phyloP scores from a whole-genome alignment of 2,888 invertebrate genomes.

The Perdita meconis region DNA sequence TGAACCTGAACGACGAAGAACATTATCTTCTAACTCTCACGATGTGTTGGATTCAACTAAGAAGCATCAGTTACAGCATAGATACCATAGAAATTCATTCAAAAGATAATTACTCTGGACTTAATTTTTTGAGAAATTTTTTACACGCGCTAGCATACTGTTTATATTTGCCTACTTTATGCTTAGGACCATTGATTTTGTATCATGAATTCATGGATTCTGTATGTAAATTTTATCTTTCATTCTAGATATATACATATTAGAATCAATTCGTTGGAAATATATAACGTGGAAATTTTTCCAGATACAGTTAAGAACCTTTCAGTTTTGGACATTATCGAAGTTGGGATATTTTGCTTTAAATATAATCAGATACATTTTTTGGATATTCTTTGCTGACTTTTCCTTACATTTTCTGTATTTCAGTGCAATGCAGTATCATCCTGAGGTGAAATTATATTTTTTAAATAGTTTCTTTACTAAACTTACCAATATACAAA shows the following conservation, averaged over 20 bases:
- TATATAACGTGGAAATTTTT: constrained; percentile 7
- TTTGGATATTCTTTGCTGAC: constrained; percentile 90
- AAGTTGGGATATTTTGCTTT: constrained; percentile 69
- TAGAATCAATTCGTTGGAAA: constrained; percentile 1
- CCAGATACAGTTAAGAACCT: constrained; percentile 82
- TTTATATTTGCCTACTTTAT: constrained; percentile 93
- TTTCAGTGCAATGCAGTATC: constrained; percentile 90
- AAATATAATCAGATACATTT: constrained; percentile 86
- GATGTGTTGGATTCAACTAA: constrained; percentile 90
- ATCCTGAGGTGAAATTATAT: constrained; percentile 86
- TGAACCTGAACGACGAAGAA: constrained; percentile 85
- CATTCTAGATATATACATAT: background rate
- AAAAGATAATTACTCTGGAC: background rate
- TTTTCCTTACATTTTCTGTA: constrained; percentile 92
- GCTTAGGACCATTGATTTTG: constrained; percentile 93
- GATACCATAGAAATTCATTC: constrained; percentile 83
- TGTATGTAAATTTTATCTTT: constrained; percentile 56
- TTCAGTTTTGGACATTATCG: constrained; percentile 76
- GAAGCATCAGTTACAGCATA: constrained; percentile 91
- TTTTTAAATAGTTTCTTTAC: background rate
- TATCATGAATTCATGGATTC: constrained; percentile 88
- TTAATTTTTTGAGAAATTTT: constrained; percentile 84
- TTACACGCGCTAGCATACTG: constrained; percentile 88
- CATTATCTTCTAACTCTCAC: constrained; percentile 86
- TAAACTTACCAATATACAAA: constrained; percentile 1